phyloP scores from a whole-genome alignment of 2,888 invertebrate species.

The Drosophila rubida region DNA sequence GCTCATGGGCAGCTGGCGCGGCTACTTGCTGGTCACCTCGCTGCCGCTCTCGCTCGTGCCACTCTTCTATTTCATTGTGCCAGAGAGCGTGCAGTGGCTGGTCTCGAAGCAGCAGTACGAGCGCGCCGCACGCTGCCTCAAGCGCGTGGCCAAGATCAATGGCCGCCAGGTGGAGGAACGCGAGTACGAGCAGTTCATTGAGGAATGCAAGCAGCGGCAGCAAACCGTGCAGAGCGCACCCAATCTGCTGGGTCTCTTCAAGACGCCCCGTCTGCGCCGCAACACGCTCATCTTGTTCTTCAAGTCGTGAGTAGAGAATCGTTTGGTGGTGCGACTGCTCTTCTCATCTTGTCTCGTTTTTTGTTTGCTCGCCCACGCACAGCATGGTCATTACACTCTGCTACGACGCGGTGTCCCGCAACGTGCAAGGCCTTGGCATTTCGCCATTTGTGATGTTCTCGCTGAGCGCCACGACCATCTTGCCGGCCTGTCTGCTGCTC shows the following conservation, averaged over 20 bases:
- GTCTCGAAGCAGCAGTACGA: conserved; percentile 86
- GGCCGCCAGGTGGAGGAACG: conserved; percentile 83
- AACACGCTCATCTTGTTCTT: conserved; percentile 86
- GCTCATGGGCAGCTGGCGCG: conserved; percentile 85
- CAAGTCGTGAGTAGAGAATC: conserved; percentile 86
- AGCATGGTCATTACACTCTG: conserved; percentile 87
- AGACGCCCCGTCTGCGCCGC: conserved; percentile 86
- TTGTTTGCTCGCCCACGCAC: conserved; percentile 18
- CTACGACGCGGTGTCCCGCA: conserved; percentile 87
- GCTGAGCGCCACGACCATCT: conserved; percentile 86
- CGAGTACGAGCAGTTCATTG: conserved; percentile 73
- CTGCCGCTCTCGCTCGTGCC: conserved; percentile 85
- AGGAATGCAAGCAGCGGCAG: conserved; percentile 74
- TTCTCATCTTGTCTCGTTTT: background rate
- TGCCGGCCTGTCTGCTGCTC: conserved; percentile 86
- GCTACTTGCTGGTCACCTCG: conserved; percentile 86
- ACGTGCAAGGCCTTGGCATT: conserved; percentile 86
- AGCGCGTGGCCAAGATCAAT: conserved; percentile 86
- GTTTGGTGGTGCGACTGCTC: background rate
- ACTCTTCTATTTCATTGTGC: conserved; percentile 86
- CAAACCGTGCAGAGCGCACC: conserved; percentile 60
- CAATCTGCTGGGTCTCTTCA: conserved; percentile 86
- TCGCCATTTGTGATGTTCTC: conserved; percentile 87
- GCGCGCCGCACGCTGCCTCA: conserved; percentile 86
- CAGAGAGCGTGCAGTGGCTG: conserved; percentile 88